These are phyloP conservation scores for Sapayoa aenigma DNA, from an alignment of 2,113 vertebrate species.

Conservation along the genomic window DNA sequence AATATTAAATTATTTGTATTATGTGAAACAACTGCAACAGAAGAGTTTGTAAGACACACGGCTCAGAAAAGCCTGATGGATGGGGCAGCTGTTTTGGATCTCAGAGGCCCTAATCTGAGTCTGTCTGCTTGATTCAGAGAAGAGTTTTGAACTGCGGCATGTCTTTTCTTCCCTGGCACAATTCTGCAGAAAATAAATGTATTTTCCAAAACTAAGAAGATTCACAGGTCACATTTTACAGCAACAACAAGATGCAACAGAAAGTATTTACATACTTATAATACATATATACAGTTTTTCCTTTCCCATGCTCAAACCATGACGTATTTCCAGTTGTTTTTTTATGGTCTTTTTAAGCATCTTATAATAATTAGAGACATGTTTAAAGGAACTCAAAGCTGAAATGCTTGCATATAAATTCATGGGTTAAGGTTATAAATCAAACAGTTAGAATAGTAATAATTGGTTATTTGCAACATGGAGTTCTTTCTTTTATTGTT, in stretches of 20 bases:
- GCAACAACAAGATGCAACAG: neutral
- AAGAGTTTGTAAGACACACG: neutral
- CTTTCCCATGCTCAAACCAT: neutral
- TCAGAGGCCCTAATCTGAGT: neutral
- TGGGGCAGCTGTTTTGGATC: neutral
- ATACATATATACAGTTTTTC: neutral
- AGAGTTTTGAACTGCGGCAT: neutral
- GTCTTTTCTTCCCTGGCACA: neutral
- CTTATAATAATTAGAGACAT: neutral
- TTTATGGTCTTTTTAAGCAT: neutral
- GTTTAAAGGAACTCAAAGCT: neutral
- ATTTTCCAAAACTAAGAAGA: neutral
- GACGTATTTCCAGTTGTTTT: neutral
- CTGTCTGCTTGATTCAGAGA: neutral
- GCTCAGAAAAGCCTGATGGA: neutral
- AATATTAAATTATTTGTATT: conserved; percentile 1
- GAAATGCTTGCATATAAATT: neutral
- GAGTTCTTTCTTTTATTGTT: neutral
- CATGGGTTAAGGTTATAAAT: neutral
- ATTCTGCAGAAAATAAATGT: neutral
- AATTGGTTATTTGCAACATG: rapidly evolving
- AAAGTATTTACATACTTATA: neutral
- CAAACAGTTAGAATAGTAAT: neutral
- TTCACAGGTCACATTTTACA: neutral
- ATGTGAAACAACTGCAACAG: neutral